Percentiles rank a stretch among this genome's conserved stretches.
Evolutionary conservation across 2,797 vertebrate genomes (phyloP).

Genomic region (Galagoides demidoff): DNA sequence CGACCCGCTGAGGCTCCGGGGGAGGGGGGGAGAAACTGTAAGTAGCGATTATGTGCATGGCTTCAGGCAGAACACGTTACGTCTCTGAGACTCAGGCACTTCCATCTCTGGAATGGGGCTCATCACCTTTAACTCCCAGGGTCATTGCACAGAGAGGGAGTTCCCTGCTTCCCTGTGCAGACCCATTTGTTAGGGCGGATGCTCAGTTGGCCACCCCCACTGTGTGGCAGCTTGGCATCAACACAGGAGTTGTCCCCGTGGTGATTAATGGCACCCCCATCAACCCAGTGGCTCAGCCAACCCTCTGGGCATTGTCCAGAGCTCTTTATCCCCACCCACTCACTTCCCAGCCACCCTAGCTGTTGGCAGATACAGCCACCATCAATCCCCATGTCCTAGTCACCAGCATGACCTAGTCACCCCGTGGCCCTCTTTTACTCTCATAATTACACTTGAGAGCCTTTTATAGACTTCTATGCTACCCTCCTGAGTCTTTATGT

Average conservation of each 20-base stretch:
- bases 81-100: not conserved
- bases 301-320: too few relatives aligned
- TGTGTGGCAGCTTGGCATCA: not conserved
- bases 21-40: not conserved
- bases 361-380: rapidly evolving
- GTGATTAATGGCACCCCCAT: rapidly evolving
- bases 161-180: not conserved
- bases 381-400: not conserved
- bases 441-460: slow-evolving; percentile 77
- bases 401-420: not conserved
- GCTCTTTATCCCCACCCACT: not conserved
- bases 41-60: not conserved
- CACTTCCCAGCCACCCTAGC: too few relatives aligned
- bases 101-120: not conserved
- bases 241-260: not conserved
- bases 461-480: slow-evolving; percentile 72
- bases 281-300: not conserved
- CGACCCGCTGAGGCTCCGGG: not conserved
- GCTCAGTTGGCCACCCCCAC: too few relatives aligned
- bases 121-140: not conserved
- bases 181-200: rapidly evolving
- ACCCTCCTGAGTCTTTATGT: slow-evolving; percentile 79
- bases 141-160: not conserved
- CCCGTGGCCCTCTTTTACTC: slow-evolving; percentile 57
- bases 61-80: not conserved